phyloP scores from a whole-genome alignment of 2,888 invertebrate genomes.

The Thecophora atra region DNA sequence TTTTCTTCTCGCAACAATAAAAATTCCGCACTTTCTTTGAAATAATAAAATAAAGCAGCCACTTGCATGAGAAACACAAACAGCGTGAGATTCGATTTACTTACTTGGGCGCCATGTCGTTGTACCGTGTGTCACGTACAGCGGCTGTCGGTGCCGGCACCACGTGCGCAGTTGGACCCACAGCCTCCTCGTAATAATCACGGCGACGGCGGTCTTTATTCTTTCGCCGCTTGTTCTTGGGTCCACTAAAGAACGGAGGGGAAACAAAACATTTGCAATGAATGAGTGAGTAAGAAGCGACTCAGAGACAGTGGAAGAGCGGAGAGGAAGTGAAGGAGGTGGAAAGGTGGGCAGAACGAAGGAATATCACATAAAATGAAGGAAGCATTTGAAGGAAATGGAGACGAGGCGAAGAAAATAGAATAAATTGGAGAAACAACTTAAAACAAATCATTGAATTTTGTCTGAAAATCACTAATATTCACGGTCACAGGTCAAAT shows the following conservation, averaged over 20 bases:
- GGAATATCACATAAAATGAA: too few species aligned
- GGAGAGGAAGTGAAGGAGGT: not conserved
- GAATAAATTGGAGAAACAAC: too few species aligned
- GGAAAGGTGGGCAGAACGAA: not conserved
- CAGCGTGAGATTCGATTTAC: constrained; percentile 59
- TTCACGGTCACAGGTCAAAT: too few species aligned
- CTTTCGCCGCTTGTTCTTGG: constrained; percentile 66
- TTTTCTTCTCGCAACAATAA: too few species aligned
- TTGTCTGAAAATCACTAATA: too few species aligned
- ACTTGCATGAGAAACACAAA: not conserved
- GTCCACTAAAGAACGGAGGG: constrained; percentile 58
- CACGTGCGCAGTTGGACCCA: constrained; percentile 65
- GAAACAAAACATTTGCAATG: constrained; percentile 39
- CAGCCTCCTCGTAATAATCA: constrained; percentile 66
- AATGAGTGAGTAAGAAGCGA: constrained; percentile 18
- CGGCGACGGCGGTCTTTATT: constrained; percentile 65
- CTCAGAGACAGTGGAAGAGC: not conserved
- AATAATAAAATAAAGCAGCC: not conserved
- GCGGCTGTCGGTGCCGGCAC: constrained; percentile 71
- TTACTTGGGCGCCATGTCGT: constrained; percentile 89
- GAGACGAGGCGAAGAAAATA: too few species aligned
- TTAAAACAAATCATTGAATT: too few species aligned
- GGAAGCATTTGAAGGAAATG: too few species aligned
- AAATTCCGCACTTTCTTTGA: too few species aligned
- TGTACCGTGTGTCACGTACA: constrained; percentile 77